A percentile compares a stretch with the other conserved stretches of the same genome.
phyloP scores from a whole-genome alignment of 1,140 invertebrate species.

The Xylocopa sonorina region DNA sequence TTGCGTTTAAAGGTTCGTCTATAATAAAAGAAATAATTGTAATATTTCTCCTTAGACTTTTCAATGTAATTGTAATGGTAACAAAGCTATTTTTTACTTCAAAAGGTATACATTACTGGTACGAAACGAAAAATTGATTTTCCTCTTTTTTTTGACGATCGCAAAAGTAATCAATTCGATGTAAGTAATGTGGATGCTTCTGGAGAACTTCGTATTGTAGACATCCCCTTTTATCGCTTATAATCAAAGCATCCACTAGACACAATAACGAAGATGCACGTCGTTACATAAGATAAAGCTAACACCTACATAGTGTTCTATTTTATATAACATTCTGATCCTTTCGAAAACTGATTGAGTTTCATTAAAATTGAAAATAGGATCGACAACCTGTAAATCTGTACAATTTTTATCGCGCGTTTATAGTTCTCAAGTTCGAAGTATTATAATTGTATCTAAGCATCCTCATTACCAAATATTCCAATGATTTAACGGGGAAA shows the following conservation, averaged over 20 bases:
- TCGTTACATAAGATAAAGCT: neutral
- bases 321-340: neutral
- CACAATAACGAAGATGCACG: neutral
- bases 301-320: neutral
- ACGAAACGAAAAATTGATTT: neutral
- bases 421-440: neutral
- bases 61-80: conserved; percentile 37
- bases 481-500: conserved; percentile 18
- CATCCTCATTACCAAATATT: conserved; percentile 42
- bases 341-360: neutral
- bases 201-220: neutral
- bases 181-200: conserved; percentile 48
- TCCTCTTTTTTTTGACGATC: neutral
- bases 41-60: conserved; percentile 46
- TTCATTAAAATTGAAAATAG: neutral
- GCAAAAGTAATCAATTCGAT: conserved; percentile 24
- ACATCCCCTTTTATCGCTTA: neutral
- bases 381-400: neutral
- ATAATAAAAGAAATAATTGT: conserved; percentile 60
- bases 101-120: neutral
- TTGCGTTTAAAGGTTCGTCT: conserved; percentile 61
- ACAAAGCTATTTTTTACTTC: conserved; percentile 32
- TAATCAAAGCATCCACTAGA: too few relatives aligned
- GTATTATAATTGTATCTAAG: neutral
- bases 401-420: neutral